Percentiles rank a stretch among this genome's conserved stretches.
These are phyloP conservation scores for Leptodactylus fallax DNA, from an alignment of 2,797 vertebrate species.

Conservation along the genomic window DNA sequence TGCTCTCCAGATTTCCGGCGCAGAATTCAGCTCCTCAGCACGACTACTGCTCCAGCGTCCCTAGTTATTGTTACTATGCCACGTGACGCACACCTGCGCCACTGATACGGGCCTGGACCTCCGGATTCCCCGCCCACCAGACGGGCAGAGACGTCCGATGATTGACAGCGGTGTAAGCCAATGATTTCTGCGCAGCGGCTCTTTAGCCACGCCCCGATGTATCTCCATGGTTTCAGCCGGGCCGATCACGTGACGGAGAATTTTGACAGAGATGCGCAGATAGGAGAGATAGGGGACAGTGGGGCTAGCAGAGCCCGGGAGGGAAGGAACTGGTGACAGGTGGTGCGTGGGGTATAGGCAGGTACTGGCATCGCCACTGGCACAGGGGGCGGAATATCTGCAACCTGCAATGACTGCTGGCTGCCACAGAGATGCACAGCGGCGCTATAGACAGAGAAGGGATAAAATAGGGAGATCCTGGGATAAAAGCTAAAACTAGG, in stretches of 20 bases:
- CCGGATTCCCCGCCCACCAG: not conserved
- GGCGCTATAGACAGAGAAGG: not conserved
- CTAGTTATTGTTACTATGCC: constrained; percentile 25
- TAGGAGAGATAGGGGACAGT: not conserved
- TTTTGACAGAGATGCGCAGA: constrained; percentile 20
- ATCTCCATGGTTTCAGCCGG: not conserved
- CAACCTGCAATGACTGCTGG: not conserved
- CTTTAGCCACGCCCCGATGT: not conserved
- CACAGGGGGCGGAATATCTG: too few species aligned
- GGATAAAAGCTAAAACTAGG: too few species aligned
- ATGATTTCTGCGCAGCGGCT: too few species aligned
- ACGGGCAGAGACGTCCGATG: not conserved
- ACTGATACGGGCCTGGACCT: not conserved
- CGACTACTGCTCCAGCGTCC: constrained; percentile 12
- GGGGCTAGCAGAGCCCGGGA: too few species aligned
- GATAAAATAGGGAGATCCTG: not conserved
- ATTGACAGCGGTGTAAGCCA: not conserved
- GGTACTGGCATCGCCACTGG: too few species aligned
- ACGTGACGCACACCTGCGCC: not conserved
- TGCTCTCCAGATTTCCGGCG: not conserved
- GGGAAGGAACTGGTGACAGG: too few species aligned
- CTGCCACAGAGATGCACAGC: not conserved
- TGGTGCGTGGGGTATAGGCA: too few species aligned
- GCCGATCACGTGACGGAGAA: constrained; percentile 35
- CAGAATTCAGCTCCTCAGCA: not conserved